Evolutionary conservation across 1,140 invertebrate genomes (phyloP).

Genomic region (Philaenus spumarius): DNA sequence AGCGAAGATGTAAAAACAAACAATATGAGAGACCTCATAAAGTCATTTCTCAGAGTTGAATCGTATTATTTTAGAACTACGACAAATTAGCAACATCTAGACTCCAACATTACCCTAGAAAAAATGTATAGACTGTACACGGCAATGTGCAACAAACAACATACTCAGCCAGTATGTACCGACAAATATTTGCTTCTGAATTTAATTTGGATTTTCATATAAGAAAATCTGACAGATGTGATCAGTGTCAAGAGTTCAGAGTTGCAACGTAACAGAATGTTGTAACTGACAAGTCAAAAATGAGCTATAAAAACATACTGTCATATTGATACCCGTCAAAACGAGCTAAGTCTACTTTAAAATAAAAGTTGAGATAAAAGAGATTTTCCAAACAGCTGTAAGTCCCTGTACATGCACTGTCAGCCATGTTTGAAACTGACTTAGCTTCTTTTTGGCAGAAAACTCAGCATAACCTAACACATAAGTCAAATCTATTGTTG

Average conservation of each 20-base stretch:
- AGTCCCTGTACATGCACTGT: too few species aligned
- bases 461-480: too few species aligned
- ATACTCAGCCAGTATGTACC: too few species aligned
- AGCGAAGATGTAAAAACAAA: conserved; percentile 9
- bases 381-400: too few species aligned
- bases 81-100: conserved; percentile 17
- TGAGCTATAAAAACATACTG: too few species aligned
- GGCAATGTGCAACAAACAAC: conserved; percentile 14
- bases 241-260: conserved; percentile 23
- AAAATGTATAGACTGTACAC: conserved; percentile 26
- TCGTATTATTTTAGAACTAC: conserved; percentile 21
- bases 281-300: conserved; percentile 23
- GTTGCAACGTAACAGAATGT: too few species aligned
- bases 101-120: conserved; percentile 17
- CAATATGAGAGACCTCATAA: conserved; percentile 18
- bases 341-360: too few species aligned
- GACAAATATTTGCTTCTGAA: conserved; percentile 21
- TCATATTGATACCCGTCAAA: too few species aligned
- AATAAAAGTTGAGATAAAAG: too few species aligned
- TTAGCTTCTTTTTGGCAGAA: too few species aligned
- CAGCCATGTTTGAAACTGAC: too few species aligned
- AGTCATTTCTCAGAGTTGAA: conserved; percentile 18
- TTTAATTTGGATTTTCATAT: conserved; percentile 27
- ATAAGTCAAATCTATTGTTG: too few species aligned
- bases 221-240: conserved; percentile 29